Evolutionary conservation across 2,888 invertebrate genomes (phyloP).

Genomic region (Sabellastarte sp.): DNA sequence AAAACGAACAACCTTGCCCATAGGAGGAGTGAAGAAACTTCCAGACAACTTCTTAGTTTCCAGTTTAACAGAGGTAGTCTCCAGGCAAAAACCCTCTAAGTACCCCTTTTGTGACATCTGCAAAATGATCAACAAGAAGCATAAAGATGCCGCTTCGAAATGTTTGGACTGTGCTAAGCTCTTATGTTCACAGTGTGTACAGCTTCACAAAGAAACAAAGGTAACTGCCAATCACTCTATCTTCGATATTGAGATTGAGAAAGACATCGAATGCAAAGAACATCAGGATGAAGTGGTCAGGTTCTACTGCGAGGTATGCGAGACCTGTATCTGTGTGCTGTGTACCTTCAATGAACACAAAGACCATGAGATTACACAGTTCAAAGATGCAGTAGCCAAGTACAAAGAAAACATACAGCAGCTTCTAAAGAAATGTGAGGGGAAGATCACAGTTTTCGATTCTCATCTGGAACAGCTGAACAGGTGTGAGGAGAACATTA

Average conservation of each 20-base stretch:
- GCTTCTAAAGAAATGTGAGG: slow-evolving; percentile 49
- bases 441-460: slow-evolving; percentile 51
- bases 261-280: slow-evolving; percentile 59
- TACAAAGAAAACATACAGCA: slow-evolving; percentile 57
- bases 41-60: slow-evolving; percentile 61
- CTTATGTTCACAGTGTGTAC: slow-evolving; percentile 56
- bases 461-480: slow-evolving; percentile 43
- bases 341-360: slow-evolving; percentile 59
- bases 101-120: slow-evolving; percentile 60
- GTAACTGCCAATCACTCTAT: slow-evolving; percentile 58
- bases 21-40: slow-evolving; percentile 60
- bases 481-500: slow-evolving; percentile 52
- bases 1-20: slow-evolving; percentile 58
- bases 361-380: slow-evolving; percentile 32
- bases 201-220: slow-evolving; percentile 55
- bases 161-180: slow-evolving; percentile 60
- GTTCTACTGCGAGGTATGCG: slow-evolving; percentile 60
- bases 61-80: slow-evolving; percentile 55
- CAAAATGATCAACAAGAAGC: slow-evolving; percentile 54
- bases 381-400: slow-evolving; percentile 53
- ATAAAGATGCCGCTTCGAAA: slow-evolving; percentile 57
- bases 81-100: slow-evolving; percentile 54
- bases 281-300: slow-evolving; percentile 55
- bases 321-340: slow-evolving; percentile 58
- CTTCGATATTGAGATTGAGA: slow-evolving; percentile 60